phyloP scores from a whole-genome alignment of 2,888 invertebrate genomes.

The Helicoverpa assulta region DNA sequence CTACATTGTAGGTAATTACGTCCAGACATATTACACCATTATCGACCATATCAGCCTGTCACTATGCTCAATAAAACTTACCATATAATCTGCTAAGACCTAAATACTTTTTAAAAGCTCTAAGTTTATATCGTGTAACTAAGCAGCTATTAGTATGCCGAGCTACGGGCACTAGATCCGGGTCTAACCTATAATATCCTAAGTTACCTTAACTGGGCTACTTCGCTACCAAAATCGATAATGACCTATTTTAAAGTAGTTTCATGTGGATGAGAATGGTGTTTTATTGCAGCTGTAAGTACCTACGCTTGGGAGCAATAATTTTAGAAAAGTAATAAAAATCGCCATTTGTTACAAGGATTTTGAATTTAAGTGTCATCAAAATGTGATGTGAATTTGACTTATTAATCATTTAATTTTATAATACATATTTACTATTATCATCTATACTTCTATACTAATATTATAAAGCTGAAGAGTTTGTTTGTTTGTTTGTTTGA shows the following conservation, averaged over 20 bases:
- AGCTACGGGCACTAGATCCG: slow-evolving; percentile 26
- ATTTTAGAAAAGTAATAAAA: neutral
- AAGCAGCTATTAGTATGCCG: slow-evolving; percentile 49
- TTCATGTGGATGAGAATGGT: slow-evolving; percentile 2
- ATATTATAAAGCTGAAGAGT: too few relatives aligned
- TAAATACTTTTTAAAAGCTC: slow-evolving; percentile 16
- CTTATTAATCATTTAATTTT: too few relatives aligned
- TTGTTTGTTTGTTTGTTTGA: too few relatives aligned
- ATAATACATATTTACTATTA: too few relatives aligned
- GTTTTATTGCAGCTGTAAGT: neutral
- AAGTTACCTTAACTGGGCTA: slow-evolving; percentile 41
- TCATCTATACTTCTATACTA: too few relatives aligned
- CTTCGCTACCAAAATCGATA: slow-evolving; percentile 64
- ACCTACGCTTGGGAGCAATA: neutral
- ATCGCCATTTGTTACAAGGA: neutral
- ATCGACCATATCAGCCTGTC: neutral
- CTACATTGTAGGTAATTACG: too few relatives aligned
- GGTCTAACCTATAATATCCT: slow-evolving; percentile 40
- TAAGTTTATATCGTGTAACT: slow-evolving; percentile 25
- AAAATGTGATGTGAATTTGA: too few relatives aligned
- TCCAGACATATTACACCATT: too few relatives aligned
- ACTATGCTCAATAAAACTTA: slow-evolving; percentile 19
- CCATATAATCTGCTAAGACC: slow-evolving; percentile 13
- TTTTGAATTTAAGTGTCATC: neutral
- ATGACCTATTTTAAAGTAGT: slow-evolving; percentile 61